A percentile compares a stretch with the other conserved stretches of the same genome.
phyloP scores from a whole-genome alignment of 1,140 invertebrate genomes.

The Bilobella aurantiaca region DNA sequence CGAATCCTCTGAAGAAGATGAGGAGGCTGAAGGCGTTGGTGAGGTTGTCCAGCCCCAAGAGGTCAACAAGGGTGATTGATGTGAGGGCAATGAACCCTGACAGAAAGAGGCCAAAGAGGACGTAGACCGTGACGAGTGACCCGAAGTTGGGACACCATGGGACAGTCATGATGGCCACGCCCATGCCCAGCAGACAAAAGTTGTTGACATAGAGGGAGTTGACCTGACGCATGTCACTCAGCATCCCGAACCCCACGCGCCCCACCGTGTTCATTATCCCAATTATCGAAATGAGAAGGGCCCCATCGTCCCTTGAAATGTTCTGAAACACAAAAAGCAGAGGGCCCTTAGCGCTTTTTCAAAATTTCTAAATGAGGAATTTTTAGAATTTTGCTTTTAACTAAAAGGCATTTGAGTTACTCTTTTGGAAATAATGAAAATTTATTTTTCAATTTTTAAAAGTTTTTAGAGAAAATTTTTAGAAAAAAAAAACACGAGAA shows the following conservation, averaged over 20 bases:
- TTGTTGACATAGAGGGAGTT: constrained; percentile 89
- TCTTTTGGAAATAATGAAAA: constrained; percentile 8
- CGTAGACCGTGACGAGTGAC: constrained; percentile 65
- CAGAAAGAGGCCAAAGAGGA: constrained; percentile 88
- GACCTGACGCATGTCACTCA: constrained; percentile 52
- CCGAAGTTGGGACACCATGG: constrained; percentile 71
- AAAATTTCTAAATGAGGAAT: constrained; percentile 3
- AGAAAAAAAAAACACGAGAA: too few relatives aligned
- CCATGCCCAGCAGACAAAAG: constrained; percentile 78
- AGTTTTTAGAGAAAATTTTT: too few relatives aligned
- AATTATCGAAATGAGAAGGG: constrained; percentile 83
- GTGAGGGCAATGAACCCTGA: constrained; percentile 95
- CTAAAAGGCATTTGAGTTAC: background rate
- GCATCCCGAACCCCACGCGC: constrained; percentile 65
- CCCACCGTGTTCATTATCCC: constrained; percentile 88
- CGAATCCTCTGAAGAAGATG: constrained; percentile 84
- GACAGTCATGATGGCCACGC: constrained; percentile 67
- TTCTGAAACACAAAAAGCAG: constrained; percentile 46
- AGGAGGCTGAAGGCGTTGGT: constrained; percentile 94
- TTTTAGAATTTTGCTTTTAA: too few relatives aligned
- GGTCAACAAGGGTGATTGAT: constrained; percentile 94
- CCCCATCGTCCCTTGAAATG: constrained; percentile 61
- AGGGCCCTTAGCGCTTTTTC: too few relatives aligned
- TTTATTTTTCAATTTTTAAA: background rate
- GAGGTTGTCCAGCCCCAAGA: constrained; percentile 86